phyloP scores from a whole-genome alignment of 2,888 invertebrate species.

The Punctoribates punctum region DNA sequence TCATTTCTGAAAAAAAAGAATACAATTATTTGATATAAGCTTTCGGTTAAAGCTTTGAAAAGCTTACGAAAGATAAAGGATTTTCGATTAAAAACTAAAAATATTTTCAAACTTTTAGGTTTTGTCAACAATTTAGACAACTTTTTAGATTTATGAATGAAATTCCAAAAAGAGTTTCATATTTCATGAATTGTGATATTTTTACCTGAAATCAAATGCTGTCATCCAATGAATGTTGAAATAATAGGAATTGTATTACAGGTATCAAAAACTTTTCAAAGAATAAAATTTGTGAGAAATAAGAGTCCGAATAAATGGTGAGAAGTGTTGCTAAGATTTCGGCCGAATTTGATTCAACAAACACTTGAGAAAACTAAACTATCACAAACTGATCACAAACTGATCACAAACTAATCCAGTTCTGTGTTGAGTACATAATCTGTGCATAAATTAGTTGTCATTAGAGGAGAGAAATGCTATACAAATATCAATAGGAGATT shows the following conservation, averaged over 20 bases:
- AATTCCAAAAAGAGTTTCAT: neutral
- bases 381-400: neutral
- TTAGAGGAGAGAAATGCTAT: neutral
- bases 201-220: neutral
- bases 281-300: neutral
- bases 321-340: neutral
- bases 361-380: neutral
- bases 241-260: neutral
- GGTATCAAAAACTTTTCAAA: neutral
- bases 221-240: neutral
- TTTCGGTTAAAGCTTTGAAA: too few relatives aligned
- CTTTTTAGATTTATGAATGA: neutral
- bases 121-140: too few relatives aligned
- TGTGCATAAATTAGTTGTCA: neutral
- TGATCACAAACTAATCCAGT: too few relatives aligned
- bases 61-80: too few relatives aligned
- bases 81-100: too few relatives aligned
- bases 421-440: constrained; percentile 2
- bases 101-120: too few relatives aligned
- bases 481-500: neutral
- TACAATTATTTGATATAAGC: neutral
- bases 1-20: constrained; percentile 1
- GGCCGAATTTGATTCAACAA: neutral
- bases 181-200: constrained; percentile 1
- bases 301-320: neutral